Conservation (phyloP, 2,888 invertebrate species). For the Limnephilus marmoratus region DNA sequence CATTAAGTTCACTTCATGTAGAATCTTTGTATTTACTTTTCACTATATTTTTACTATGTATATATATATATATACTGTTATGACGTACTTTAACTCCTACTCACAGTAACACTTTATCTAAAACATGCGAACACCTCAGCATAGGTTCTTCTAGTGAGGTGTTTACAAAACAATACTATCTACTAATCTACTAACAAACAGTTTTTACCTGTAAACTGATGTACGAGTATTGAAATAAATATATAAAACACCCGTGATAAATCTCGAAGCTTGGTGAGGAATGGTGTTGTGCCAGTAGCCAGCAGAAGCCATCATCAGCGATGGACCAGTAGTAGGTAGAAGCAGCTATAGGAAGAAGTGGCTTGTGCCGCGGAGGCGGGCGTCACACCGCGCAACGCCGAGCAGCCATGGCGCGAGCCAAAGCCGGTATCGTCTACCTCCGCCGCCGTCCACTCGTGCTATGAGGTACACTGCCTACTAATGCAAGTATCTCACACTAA, state of each 20-base stretch:
- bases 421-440: neutral
- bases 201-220: too few relatives aligned
- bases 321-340: neutral
- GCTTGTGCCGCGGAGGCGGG: neutral
- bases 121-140: too few relatives aligned
- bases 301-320: neutral
- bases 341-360: neutral
- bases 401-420: neutral
- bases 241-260: neutral
- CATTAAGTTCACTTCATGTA: too few relatives aligned
- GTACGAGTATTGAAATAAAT: neutral
- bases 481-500: neutral
- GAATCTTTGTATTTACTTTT: too few relatives aligned
- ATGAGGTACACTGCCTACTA: neutral
- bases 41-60: too few relatives aligned
- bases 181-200: too few relatives aligned
- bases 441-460: neutral
- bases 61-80: too few relatives aligned
- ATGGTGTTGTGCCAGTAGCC: neutral
- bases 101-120: too few relatives aligned
- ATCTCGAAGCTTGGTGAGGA: neutral
- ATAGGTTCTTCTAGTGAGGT: too few relatives aligned
- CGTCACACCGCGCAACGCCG: neutral
- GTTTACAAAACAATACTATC: too few relatives aligned
- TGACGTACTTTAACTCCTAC: too few relatives aligned